Conservation (phyloP, 2,888 invertebrate genomes). For the Stictocephala bisonia region DNA sequence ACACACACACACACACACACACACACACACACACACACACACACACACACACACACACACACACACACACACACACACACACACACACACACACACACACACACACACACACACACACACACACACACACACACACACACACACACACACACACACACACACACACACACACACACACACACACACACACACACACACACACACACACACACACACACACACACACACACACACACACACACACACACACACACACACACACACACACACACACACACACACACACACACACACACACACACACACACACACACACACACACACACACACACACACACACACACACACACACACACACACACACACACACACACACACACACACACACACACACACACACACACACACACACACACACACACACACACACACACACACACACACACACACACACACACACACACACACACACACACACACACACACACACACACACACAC, state of each 20-base stretch:
- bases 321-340: constrained; percentile 32
- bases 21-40: constrained; percentile 39
- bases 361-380: constrained; percentile 29
- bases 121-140: constrained; percentile 39
- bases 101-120: constrained; percentile 39
- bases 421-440: constrained; percentile 29
- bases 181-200: constrained; percentile 39
- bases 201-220: constrained; percentile 39
- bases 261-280: constrained; percentile 34
- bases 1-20: constrained; percentile 39
- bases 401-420: constrained; percentile 29
- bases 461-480: constrained; percentile 29
- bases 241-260: constrained; percentile 39
- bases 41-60: constrained; percentile 38
- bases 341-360: constrained; percentile 29
- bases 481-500: constrained; percentile 29
- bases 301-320: constrained; percentile 29
- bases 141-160: constrained; percentile 38
- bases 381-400: constrained; percentile 29
- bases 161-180: constrained; percentile 39
- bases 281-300: constrained; percentile 29
- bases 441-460: constrained; percentile 29
- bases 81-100: constrained; percentile 39
- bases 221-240: constrained; percentile 39
- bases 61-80: constrained; percentile 39